These are phyloP conservation scores for Drosophila biarmipes DNA, from an alignment of 1,140 invertebrate genomes.

Conservation along the genomic window DNA sequence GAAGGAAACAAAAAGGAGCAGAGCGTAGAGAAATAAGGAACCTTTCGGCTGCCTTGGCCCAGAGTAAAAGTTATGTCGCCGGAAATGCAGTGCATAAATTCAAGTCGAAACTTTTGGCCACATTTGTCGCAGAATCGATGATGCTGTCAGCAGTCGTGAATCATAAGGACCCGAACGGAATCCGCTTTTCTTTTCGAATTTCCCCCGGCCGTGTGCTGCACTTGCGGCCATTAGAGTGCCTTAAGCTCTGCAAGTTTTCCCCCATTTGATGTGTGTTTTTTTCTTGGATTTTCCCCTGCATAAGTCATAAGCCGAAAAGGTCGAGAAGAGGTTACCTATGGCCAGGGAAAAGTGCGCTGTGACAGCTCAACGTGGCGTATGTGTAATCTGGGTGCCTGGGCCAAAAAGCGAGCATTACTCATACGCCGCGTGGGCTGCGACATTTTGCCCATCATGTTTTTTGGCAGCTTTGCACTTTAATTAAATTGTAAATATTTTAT, in stretches of 20 bases:
- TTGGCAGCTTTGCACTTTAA: constrained; percentile 73
- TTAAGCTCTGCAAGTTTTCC: constrained; percentile 12
- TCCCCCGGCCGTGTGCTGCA: neutral
- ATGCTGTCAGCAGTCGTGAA: constrained; percentile 8
- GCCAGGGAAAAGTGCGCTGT: constrained; percentile 4
- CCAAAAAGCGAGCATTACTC: constrained; percentile 20
- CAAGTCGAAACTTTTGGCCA: neutral
- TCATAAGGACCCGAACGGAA: neutral
- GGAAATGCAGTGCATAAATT: constrained; percentile 1
- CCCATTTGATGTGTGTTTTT: neutral
- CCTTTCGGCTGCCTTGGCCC: neutral
- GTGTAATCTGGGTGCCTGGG: neutral
- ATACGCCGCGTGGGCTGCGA: constrained; percentile 29
- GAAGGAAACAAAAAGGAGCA: neutral
- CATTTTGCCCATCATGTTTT: constrained; percentile 41
- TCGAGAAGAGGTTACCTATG: constrained; percentile 13
- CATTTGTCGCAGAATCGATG: constrained; percentile 9
- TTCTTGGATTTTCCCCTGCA: constrained; percentile 1
- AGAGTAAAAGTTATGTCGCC: neutral
- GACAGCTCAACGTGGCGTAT: constrained; percentile 15
- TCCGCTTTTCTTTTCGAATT: neutral
- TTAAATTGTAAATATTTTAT: constrained; percentile 80
- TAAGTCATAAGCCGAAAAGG: constrained; percentile 38
- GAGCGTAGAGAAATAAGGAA: neutral
- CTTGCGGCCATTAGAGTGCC: constrained; percentile 16